These are phyloP conservation scores for Epizoanthus rinbou DNA, from an alignment of 92 coral and sea anemone species.

Conservation along the genomic window DNA sequence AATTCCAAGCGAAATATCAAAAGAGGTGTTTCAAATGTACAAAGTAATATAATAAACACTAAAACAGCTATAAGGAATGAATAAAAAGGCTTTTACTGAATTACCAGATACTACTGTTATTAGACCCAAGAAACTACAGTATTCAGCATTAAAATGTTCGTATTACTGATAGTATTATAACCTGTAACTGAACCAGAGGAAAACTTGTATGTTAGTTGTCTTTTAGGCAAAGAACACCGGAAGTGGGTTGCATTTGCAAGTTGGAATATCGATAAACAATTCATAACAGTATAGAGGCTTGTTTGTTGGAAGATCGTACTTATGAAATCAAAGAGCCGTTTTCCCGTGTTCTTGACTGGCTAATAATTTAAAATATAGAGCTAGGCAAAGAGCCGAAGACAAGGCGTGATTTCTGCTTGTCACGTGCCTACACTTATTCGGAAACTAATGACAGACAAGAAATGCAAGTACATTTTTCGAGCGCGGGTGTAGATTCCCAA, in stretches of 20 bases:
- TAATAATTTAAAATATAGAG: not conserved
- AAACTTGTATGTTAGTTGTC: too few relatives aligned
- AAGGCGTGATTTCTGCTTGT: slow-evolving; percentile 20
- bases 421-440: not conserved
- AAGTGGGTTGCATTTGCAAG: not conserved
- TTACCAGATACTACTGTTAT: too few relatives aligned
- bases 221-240: too few relatives aligned
- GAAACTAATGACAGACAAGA: not conserved
- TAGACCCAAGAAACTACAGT: too few relatives aligned
- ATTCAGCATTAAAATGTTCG: too few relatives aligned
- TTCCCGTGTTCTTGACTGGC: slow-evolving; percentile 21
- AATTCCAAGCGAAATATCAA: not conserved
- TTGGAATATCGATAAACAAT: not conserved
- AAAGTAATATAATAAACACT: not conserved
- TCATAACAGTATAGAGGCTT: not conserved
- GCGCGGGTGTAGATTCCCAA: not conserved
- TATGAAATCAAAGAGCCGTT: slow-evolving; percentile 5
- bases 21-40: not conserved
- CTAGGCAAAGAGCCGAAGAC: not conserved
- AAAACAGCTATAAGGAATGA: too few relatives aligned
- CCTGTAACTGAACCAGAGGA: too few relatives aligned
- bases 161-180: too few relatives aligned
- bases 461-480: not conserved
- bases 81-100: too few relatives aligned
- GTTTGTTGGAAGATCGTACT: not conserved